These are phyloP conservation scores for Calcarius lapponicus DNA, from an alignment of 2,797 vertebrate genomes.

Conservation along the genomic window DNA sequence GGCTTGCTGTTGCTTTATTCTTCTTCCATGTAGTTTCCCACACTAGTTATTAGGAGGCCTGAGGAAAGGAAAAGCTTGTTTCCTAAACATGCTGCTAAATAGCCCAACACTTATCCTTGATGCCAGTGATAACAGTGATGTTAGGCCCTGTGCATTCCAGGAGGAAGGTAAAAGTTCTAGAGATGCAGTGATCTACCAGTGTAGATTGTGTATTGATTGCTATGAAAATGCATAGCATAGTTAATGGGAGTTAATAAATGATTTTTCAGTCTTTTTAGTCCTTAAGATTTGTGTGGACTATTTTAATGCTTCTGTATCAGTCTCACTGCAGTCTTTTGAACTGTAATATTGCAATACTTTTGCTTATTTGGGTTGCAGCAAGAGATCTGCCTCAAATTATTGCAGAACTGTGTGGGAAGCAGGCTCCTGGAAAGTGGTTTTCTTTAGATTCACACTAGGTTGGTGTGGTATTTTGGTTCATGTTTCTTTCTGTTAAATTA, in stretches of 20 bases:
- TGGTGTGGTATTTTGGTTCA: background rate
- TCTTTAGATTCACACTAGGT: background rate
- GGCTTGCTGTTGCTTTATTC: background rate
- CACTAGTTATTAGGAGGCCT: background rate
- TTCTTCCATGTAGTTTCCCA: background rate
- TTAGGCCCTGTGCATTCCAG: background rate
- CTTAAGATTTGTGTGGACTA: background rate
- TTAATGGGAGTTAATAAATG: background rate
- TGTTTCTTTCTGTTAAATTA: background rate
- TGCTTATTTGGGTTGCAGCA: background rate
- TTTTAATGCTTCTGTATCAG: background rate
- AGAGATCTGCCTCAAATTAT: background rate
- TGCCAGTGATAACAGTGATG: background rate
- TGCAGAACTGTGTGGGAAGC: background rate
- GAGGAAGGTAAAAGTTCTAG: background rate
- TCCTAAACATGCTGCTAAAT: background rate
- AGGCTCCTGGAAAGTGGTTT: background rate
- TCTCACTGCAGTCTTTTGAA: background rate
- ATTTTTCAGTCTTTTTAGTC: background rate
- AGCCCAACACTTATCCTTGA: background rate
- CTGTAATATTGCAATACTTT: background rate
- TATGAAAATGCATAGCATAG: background rate
- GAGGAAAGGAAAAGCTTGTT: background rate
- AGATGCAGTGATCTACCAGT: background rate
- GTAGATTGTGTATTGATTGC: background rate